Evolutionary conservation across 1,140 invertebrate species (phyloP).

Genomic region (Chrysomallon squamiferum): DNA sequence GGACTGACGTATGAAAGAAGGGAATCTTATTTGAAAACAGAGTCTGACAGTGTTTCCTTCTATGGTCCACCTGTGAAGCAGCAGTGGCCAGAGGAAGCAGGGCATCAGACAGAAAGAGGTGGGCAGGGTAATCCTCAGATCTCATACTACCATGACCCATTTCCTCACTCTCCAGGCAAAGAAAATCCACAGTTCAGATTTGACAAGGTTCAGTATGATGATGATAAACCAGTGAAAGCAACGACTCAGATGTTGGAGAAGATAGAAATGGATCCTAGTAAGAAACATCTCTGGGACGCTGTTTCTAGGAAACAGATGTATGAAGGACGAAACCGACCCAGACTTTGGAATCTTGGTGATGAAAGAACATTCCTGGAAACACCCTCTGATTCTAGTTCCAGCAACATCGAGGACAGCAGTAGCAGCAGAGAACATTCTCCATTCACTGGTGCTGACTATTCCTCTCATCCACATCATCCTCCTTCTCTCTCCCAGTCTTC

Average conservation of each 20-base stretch:
- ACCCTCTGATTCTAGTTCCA: constrained; percentile 29
- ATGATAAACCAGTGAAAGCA: background rate
- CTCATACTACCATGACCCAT: background rate
- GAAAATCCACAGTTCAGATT: background rate
- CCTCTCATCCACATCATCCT: background rate
- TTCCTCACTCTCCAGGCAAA: background rate
- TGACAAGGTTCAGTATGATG: background rate
- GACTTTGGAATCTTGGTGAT: background rate
- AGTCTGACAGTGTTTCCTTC: no score
- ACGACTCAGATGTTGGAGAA: background rate
- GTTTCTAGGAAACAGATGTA: background rate
- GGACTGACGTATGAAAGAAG: no score
- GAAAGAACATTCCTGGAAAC: background rate
- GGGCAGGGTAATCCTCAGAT: background rate
- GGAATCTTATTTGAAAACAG: no score
- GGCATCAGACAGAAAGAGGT: no score
- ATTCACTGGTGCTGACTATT: constrained; percentile 15
- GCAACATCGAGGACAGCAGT: constrained; percentile 31
- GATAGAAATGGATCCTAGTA: background rate
- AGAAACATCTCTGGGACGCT: background rate
- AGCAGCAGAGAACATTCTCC: constrained; percentile 38
- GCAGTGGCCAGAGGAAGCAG: no score
- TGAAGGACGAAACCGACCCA: background rate
- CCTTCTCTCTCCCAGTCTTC: background rate
- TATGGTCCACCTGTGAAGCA: no score